These are phyloP conservation scores for Pseudomugil gertrudae DNA, from an alignment of 2,797 vertebrate species.

Conservation along the genomic window DNA sequence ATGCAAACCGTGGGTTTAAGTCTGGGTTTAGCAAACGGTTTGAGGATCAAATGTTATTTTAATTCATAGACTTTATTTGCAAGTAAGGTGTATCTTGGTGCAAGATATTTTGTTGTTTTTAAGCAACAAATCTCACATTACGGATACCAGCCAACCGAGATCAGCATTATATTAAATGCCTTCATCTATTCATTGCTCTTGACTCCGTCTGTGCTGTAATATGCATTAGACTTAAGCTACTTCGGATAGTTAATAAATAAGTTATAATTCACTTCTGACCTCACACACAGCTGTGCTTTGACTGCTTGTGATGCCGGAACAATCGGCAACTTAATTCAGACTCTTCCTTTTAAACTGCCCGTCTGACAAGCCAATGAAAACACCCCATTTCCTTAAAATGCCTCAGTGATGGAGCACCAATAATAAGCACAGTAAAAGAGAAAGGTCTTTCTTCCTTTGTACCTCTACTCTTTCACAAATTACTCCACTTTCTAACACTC, in stretches of 20 bases:
- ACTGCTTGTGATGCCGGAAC: conserved; percentile 9
- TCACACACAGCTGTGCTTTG: neutral
- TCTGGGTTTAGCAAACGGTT: neutral
- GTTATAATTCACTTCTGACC: conserved; percentile 14
- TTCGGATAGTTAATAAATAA: conserved; percentile 1
- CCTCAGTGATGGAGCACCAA: conserved; percentile 58
- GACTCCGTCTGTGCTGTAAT: no score
- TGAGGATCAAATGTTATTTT: neutral
- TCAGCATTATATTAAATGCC: neutral
- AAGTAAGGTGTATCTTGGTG: neutral
- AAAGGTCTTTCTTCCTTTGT: conserved; percentile 60
- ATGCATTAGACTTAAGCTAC: no score
- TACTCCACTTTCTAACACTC: conserved; percentile 26
- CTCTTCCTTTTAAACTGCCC: conserved; percentile 21
- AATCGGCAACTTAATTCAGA: conserved; percentile 18
- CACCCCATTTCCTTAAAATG: conserved; percentile 41
- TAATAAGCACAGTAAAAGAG: conserved; percentile 40
- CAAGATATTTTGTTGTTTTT: neutral
- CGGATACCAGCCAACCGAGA: neutral
- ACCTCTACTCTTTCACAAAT: conserved; percentile 7
- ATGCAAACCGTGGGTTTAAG: conserved; percentile 28
- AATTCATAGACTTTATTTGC: no score
- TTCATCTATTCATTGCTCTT: neutral
- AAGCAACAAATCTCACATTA: neutral
- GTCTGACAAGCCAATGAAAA: conserved; percentile 55